These are phyloP conservation scores for Pristionchus exspectatus DNA, from an alignment of 2,888 invertebrate genomes.

Conservation along the genomic window DNA sequence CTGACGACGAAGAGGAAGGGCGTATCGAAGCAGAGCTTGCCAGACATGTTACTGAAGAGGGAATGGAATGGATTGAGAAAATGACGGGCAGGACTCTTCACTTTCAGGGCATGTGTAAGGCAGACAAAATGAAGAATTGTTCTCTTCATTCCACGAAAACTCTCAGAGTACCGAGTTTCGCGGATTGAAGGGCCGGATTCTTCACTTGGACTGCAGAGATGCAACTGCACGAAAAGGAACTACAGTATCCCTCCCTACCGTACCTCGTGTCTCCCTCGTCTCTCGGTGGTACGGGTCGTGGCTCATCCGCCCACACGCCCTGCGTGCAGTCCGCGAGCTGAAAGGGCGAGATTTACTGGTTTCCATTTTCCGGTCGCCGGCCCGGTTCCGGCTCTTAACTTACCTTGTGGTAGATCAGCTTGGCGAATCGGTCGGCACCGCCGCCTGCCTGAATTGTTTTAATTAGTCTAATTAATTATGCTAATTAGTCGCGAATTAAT, in stretches of 20 bases:
- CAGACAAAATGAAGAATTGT: too few species aligned
- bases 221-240: not conserved
- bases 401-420: slow-evolving; percentile 28
- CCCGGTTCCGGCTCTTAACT: not conserved
- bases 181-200: not conserved
- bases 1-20: slow-evolving; percentile 37
- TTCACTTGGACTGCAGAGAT: not conserved
- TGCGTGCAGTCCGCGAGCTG: slow-evolving; percentile 29
- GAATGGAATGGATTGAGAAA: not conserved
- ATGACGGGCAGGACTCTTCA: not conserved
- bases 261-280: slow-evolving; percentile 16
- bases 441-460: not conserved
- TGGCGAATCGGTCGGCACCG: not conserved
- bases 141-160: too few species aligned
- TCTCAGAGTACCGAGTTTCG: too few species aligned
- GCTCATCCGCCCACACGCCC: slow-evolving; percentile 24
- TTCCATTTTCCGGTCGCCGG: not conserved
- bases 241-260: not conserved
- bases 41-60: not conserved
- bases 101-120: too few species aligned
- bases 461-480: not conserved
- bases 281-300: not conserved
- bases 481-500: not conserved
- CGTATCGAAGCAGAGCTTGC: slow-evolving; percentile 44
- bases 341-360: not conserved